Percentiles rank a stretch among this genome's conserved stretches.
These are phyloP conservation scores for Acrobasis suavella DNA, from an alignment of 2,888 invertebrate genomes.

Conservation along the genomic window DNA sequence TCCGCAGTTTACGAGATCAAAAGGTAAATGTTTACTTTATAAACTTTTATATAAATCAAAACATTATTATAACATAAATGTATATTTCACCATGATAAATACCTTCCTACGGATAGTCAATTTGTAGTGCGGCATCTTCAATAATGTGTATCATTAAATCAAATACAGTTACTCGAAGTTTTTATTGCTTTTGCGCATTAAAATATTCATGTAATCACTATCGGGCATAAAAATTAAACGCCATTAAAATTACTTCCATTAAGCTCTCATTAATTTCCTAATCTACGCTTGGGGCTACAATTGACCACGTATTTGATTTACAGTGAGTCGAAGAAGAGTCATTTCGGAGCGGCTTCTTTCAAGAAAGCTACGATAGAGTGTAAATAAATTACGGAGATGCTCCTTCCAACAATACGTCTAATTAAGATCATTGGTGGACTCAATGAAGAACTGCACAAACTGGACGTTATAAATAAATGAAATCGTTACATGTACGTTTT, in stretches of 20 bases:
- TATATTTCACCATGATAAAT: conserved; percentile 6
- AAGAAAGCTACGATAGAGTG: conserved; percentile 60
- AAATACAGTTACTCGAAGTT: conserved; percentile 57
- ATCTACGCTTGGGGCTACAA: conserved; percentile 69
- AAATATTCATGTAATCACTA: conserved; percentile 67
- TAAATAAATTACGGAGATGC: conserved; percentile 60
- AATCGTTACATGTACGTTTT: conserved; percentile 72
- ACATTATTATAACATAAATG: neutral
- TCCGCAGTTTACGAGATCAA: no score
- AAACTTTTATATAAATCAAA: neutral
- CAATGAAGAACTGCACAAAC: conserved; percentile 71
- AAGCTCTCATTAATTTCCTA: conserved; percentile 75
- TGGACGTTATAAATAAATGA: conserved; percentile 78
- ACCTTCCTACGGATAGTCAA: conserved; percentile 38
- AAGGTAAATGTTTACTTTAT: neutral
- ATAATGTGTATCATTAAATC: conserved; percentile 57
- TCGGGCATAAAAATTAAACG: conserved; percentile 65
- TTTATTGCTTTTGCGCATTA: conserved; percentile 72
- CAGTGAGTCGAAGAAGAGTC: conserved; percentile 42
- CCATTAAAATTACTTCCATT: conserved; percentile 72
- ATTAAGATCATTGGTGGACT: conserved; percentile 78
- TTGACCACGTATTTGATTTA: conserved; percentile 67
- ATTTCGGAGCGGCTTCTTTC: conserved; percentile 41
- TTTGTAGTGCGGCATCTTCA: conserved; percentile 59
- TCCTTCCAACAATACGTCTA: conserved; percentile 75